A percentile compares a stretch with the other conserved stretches of the same genome.
phyloP scores from a whole-genome alignment of 1,140 invertebrate genomes.

The Semibalanus balanoides region DNA sequence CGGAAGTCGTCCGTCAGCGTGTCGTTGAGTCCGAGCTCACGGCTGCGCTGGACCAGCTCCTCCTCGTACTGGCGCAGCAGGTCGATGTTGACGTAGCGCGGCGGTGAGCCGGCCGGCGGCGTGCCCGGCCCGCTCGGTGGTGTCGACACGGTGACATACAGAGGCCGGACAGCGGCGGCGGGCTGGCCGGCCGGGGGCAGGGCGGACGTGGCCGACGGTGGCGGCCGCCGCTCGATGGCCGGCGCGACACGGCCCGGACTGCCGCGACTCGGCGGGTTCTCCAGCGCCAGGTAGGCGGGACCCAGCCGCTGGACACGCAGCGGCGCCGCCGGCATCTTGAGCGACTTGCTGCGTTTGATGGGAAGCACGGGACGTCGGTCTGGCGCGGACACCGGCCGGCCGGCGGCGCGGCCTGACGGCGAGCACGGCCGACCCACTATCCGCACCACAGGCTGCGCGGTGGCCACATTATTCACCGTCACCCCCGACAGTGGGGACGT shows the following conservation, averaged over 20 bases:
- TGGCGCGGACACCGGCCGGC: too few species aligned
- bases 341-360: neutral
- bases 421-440: too few species aligned
- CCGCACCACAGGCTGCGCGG: too few species aligned
- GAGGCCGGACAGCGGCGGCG: too few species aligned
- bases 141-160: neutral
- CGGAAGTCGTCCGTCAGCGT: neutral
- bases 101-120: neutral
- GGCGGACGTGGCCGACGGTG: neutral
- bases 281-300: neutral
- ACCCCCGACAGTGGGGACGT: constrained; percentile 7
- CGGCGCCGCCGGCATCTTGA: neutral
- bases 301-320: neutral
- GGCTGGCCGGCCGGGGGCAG: too few species aligned
- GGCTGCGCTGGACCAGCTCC: neutral
- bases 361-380: neutral
- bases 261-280: neutral
- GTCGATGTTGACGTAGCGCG: neutral
- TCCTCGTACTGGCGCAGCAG: neutral
- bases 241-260: neutral
- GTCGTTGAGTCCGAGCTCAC: neutral
- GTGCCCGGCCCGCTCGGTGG: too few species aligned
- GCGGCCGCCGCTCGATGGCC: too few species aligned
- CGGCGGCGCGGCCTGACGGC: too few species aligned
- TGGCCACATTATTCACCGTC: too few species aligned